A percentile compares a stretch with the other conserved stretches of the same genome.
phyloP scores from a whole-genome alignment of 2,888 invertebrate genomes.

The Nasonovia ribisnigri region DNA sequence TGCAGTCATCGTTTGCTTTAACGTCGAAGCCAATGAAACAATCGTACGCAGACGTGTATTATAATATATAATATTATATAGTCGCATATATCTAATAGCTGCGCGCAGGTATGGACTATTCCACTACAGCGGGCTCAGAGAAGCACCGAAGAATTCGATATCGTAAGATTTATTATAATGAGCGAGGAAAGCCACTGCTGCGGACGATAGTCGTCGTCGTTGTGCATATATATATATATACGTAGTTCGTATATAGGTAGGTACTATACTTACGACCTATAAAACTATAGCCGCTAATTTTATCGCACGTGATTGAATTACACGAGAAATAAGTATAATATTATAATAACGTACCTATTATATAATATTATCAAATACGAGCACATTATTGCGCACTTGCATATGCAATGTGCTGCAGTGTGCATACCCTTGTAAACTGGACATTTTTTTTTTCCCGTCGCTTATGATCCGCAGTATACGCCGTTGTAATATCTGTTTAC shows the following conservation, averaged over 20 bases:
- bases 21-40: constrained; percentile 28
- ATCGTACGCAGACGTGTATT: not conserved
- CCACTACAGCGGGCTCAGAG: not conserved
- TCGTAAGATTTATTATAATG: constrained; percentile 16
- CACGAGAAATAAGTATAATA: constrained; percentile 20
- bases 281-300: constrained; percentile 7
- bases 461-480: not conserved
- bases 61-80: not conserved
- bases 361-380: not conserved
- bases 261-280: not conserved
- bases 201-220: not conserved
- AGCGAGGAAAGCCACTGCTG: not conserved
- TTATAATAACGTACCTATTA: not conserved
- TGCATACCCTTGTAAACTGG: not conserved
- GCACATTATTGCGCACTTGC: not conserved
- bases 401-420: not conserved
- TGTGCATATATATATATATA: not conserved
- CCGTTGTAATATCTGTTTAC: not conserved
- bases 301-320: constrained; percentile 29
- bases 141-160: constrained; percentile 13
- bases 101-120: not conserved
- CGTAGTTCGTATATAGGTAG: not conserved
- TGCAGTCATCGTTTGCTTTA: not conserved
- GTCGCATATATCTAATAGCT: not conserved
- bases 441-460: not conserved